Base-by-base conservation (phyloP, 2,113 vertebrate genomes). In the Naja naja region DNA sequence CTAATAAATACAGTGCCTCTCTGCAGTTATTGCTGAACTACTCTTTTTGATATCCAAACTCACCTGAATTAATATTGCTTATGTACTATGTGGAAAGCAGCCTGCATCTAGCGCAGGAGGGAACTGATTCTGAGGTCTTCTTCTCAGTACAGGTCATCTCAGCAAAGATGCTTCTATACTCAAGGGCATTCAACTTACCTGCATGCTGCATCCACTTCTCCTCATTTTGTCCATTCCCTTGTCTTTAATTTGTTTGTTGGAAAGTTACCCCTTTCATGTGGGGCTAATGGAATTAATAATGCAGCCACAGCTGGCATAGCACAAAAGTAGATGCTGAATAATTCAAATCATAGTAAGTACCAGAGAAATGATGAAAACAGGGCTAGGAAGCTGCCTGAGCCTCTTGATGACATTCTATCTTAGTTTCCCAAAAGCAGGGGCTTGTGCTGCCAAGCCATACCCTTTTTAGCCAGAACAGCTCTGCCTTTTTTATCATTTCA, bases 221-320 rank as follows among this genome's bases (percentile, higher is more conserved):
- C 0, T 0, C 91, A 93, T 74, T 47, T 64, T 2, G 93, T 91
- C 93, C 94, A 87, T 52, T 60, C 2, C 88, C 45, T 30, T 85
- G n/a, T 91, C 86, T 88, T 85, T 95, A 96, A 96, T 95, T 95
- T 0, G 18, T 74, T 94, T 86, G 39, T 91, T 96, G 96, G 96
- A 96, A 96, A 94, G 20, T 60, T 95, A 93, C 94, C 93, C 95
- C 60, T 8, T 94, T 91, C 90, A 49, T 86, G 55, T 93, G 85
- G 39, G 30, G n/a, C 89, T 96, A 96, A 95, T 95, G 95, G 91
- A 69, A 94, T 95, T 93, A 90, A 92, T 95, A 81, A 81, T 81
- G 94, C 87, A 94, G 69, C 91, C 74, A 1, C 93, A 90, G 0
- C 93, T 25, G 47, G 85, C 45, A 2, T 23, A 6, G 45, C 85